Evolutionary conservation across 1,140 invertebrate species (phyloP).

Genomic region (Oppia nitens): DNA sequence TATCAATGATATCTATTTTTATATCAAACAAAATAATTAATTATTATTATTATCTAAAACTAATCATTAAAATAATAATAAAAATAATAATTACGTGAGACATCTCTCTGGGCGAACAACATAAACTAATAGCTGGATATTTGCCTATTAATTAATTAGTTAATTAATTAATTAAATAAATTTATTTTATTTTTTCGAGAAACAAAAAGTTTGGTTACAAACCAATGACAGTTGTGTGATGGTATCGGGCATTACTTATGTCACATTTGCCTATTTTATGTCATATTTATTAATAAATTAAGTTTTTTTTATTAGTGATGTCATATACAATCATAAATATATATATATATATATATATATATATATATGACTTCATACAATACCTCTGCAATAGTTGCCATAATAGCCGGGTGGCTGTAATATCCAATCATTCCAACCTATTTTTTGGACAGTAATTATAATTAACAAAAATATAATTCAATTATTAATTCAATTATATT

Average conservation of each 20-base stretch:
- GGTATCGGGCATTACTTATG: constrained; percentile 17
- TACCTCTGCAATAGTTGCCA: constrained; percentile 19
- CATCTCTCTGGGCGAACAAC: constrained; percentile 19
- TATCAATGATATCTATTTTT: constrained; percentile 13
- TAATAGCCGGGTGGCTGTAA: constrained; percentile 16
- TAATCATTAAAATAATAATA: too few relatives aligned
- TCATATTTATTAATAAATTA: background rate
- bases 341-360: too few relatives aligned
- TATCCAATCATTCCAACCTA: constrained; percentile 20
- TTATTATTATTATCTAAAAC: background rate
- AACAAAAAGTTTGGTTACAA: constrained; percentile 13
- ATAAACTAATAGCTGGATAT: constrained; percentile 16
- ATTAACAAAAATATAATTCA: background rate
- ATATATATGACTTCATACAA: background rate
- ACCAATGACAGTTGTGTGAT: constrained; percentile 17
- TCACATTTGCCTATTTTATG: constrained; percentile 17
- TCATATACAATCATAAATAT: too few relatives aligned
- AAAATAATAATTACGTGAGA: constrained; percentile 5
- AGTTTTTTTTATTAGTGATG: too few relatives aligned
- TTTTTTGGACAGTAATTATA: background rate
- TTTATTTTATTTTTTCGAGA: too few relatives aligned
- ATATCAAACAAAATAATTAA: background rate
- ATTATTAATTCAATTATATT: background rate
- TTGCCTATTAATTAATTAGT: constrained; percentile 7
- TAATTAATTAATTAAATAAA: constrained; percentile 7